Conservation (phyloP, 2,797 vertebrate species). For the Pogonophryne albipinna region DNA sequence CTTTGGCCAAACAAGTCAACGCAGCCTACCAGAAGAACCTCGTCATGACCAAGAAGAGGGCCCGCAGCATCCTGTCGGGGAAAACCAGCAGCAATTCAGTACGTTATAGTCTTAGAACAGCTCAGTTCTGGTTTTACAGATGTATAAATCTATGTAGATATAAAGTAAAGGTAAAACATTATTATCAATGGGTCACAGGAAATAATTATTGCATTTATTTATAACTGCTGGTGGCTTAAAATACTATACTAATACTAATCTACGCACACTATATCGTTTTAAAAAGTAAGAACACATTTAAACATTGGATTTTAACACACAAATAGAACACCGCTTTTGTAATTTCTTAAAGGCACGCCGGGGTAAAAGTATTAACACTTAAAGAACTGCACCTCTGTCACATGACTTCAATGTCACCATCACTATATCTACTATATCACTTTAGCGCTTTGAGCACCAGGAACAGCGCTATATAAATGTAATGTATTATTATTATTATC, state of each 20-base stretch:
- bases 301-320: no score
- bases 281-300: neutral
- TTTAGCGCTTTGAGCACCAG: no score
- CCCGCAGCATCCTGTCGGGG: conserved; percentile 95
- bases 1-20: conserved; percentile 96
- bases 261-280: neutral
- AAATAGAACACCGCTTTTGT: no score
- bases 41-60: conserved; percentile 99
- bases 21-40: conserved; percentile 97
- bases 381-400: no score
- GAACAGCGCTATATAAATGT: no score
- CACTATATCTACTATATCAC: no score
- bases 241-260: neutral
- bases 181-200: neutral
- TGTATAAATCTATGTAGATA: neutral
- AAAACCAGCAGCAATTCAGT: conserved; percentile 95
- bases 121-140: neutral
- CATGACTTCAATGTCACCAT: no score
- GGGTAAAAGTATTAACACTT: no score
- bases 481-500: no score
- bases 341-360: no score
- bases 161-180: neutral
- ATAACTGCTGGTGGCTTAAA: neutral
- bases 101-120: conserved; percentile 23
- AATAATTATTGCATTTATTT: neutral